Evolutionary conservation across 2,797 vertebrate genomes (phyloP).

Genomic region (Danio choprae): DNA sequence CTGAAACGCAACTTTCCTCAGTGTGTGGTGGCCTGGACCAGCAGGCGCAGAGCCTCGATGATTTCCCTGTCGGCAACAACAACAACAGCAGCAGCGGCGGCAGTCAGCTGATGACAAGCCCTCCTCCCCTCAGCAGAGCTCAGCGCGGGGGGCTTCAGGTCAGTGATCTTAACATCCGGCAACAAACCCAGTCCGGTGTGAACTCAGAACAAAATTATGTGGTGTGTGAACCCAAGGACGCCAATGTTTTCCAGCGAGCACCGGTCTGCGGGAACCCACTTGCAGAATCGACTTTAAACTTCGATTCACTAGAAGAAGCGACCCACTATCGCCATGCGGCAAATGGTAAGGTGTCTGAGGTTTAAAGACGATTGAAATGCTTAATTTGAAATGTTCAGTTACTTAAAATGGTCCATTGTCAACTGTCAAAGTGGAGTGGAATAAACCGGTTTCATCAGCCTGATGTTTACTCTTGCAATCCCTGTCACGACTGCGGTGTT

Average conservation of each 20-base stretch:
- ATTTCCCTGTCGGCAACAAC: background rate
- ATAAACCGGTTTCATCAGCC: too few species aligned
- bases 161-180: constrained; percentile 16
- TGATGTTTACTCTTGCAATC: too few species aligned
- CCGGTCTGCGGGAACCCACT: constrained; percentile 57
- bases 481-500: too few species aligned
- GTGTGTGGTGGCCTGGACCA: constrained; percentile 39
- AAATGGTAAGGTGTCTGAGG: constrained; percentile 15
- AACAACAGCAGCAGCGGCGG: background rate
- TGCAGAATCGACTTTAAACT: constrained; percentile 56
- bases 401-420: background rate
- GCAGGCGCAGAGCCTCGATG: background rate
- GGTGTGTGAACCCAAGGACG: constrained; percentile 3
- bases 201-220: constrained; percentile 14
- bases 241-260: constrained; percentile 11
- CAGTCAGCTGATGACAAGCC: background rate
- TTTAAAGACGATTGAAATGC: background rate
- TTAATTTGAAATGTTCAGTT: background rate
- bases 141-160: constrained; percentile 35
- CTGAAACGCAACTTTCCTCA: constrained; percentile 56
- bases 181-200: background rate
- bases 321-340: background rate
- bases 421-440: too few species aligned
- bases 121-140: background rate
- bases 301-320: constrained; percentile 9